Base-by-base conservation (phyloP, 2,797 vertebrate species). In the Mallotus villosus region DNA sequence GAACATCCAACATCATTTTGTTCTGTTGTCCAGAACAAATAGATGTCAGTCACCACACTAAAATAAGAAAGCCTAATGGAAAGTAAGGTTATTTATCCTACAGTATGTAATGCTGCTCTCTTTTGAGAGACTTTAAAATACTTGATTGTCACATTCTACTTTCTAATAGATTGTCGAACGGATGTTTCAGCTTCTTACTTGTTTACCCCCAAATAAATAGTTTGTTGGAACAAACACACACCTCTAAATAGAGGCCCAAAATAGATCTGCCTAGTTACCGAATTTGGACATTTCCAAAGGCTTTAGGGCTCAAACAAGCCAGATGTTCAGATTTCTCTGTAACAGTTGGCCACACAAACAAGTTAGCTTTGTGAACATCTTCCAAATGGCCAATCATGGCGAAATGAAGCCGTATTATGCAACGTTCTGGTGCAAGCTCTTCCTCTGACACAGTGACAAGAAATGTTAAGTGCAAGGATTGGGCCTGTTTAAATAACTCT, bases 251-350 rank as follows among this genome's bases (percentile, higher is more conserved):
- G 65, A 72, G 70, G 57, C 68, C 24, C 67, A 25, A 67, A 59
- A n/a, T 62, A 27, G 9, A 14, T 53, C 49, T 55, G 51, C 34
- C 32, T 72, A 67, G 32, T 64, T 32, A 29, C n/a, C 16, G 46
- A 55, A 71, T 65, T 34, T 25, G 27, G 53, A 64, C 55, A 55
- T 51, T 72, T 72, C 49, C 41, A 53, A 51, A 11, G 3, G 27
- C 63, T 24, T 29, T 25, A 22, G n/a, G 61, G 49, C 25, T 12
- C 67, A 16, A 53, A 55, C 5, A 37, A 67, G 66, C 41, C 72
- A 78, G 76, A 78, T 78, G 76, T 74, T 74, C 63, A 41, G 25
- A 25, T 51, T 64, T 72, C n/a, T 53, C 59, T 59, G 58, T 67
- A 21, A 59, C n/a, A n/a, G 27, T 55, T 62, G 21, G 57, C 37